Evolutionary conservation across 2,797 vertebrate species (phyloP).

Genomic region (Remorina albescens): DNA sequence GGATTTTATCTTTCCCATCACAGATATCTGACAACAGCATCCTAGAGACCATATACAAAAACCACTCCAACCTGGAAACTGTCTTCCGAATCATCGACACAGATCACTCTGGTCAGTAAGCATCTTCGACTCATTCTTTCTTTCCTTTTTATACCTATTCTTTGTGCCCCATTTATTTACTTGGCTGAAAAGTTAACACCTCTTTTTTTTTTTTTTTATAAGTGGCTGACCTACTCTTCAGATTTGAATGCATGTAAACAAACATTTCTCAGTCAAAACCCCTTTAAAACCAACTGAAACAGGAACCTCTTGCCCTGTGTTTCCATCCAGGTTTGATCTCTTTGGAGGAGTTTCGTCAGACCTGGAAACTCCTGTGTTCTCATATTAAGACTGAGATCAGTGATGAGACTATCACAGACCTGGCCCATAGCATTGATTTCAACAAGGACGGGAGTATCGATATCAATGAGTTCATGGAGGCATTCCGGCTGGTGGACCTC

Average conservation of each 20-base stretch:
- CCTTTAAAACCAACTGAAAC: background rate
- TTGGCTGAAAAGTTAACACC: background rate
- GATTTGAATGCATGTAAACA: no score
- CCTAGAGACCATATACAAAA: constrained; percentile 93
- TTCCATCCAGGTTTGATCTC: constrained; percentile 89
- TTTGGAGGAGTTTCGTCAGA: constrained; percentile 92
- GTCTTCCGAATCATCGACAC: constrained; percentile 95
- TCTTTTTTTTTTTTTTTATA: background rate
- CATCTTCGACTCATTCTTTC: background rate
- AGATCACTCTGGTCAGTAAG: constrained; percentile 92
- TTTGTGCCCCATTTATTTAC: background rate
- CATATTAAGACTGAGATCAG: constrained; percentile 90
- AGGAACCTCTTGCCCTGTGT: no score
- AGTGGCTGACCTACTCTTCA: background rate
- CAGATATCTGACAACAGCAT: constrained; percentile 87
- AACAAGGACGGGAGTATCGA: constrained; percentile 97
- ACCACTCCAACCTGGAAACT: constrained; percentile 93
- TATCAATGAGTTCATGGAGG: constrained; percentile 97
- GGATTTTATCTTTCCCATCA: background rate
- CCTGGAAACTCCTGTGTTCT: constrained; percentile 93
- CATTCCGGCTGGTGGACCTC: constrained; percentile 91
- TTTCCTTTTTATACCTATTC: background rate
- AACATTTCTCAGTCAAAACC: background rate
- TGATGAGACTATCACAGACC: constrained; percentile 86
- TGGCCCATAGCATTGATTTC: constrained; percentile 94